These are phyloP conservation scores for Spilarctia lutea DNA, from an alignment of 2,888 invertebrate species.

Conservation along the genomic window DNA sequence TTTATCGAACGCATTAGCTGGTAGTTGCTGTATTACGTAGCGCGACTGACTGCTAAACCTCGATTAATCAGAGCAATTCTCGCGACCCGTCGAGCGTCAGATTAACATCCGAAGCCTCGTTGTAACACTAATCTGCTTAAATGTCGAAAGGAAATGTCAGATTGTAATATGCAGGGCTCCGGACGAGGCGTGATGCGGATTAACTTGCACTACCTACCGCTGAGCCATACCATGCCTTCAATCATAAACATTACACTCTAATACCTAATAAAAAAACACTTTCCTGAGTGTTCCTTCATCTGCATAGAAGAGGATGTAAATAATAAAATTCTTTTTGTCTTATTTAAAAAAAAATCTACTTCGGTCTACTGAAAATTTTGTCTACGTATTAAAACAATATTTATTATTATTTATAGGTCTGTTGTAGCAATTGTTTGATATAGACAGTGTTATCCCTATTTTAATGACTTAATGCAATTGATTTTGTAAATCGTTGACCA, in stretches of 20 bases:
- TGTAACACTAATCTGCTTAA: slow-evolving; percentile 85
- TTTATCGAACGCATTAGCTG: slow-evolving; percentile 38
- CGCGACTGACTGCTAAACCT: slow-evolving; percentile 75
- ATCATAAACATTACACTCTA: slow-evolving; percentile 41
- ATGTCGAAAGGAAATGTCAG: slow-evolving; percentile 87
- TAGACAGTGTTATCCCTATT: not conserved
- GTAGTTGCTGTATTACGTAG: slow-evolving; percentile 49
- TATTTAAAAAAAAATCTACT: too few species aligned
- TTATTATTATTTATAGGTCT: too few species aligned
- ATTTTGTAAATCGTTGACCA: not conserved
- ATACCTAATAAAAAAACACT: slow-evolving; percentile 16
- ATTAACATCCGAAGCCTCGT: slow-evolving; percentile 82
- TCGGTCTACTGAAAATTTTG: too few species aligned
- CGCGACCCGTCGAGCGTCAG: slow-evolving; percentile 82
- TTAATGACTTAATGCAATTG: not conserved
- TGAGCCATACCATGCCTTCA: slow-evolving; percentile 67
- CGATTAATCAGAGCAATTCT: slow-evolving; percentile 81
- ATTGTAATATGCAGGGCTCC: slow-evolving; percentile 82
- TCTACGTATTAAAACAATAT: too few species aligned
- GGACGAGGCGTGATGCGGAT: slow-evolving; percentile 76
- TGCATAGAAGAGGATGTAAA: not conserved
- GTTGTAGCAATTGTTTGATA: not conserved
- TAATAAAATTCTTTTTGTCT: not conserved
- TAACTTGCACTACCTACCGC: slow-evolving; percentile 74
- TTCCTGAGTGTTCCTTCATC: not conserved